Base-by-base conservation (phyloP, 2,888 invertebrate species). In the Diaphora mendica region DNA sequence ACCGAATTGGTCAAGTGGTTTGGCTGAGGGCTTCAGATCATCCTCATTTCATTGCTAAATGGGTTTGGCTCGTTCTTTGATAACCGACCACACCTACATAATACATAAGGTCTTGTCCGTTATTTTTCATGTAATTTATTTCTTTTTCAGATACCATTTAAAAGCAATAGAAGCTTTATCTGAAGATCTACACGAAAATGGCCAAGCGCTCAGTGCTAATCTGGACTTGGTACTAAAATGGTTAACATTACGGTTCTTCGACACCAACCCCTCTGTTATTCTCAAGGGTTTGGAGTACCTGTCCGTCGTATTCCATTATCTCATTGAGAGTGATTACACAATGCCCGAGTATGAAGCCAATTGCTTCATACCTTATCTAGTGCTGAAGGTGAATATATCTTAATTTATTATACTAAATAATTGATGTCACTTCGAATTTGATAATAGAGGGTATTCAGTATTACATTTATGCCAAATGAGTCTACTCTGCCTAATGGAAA, bases 261-360 rank as follows among this genome's bases (percentile, higher is more conserved):
- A 99, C 94, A 99, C 99, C 39, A 99, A 99, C 96, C 99, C 99
- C 17, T 99, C 99, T 26, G 99, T 99, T 59, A 96, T 99, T 77
- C 96, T 99, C 85, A 99, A 99, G 95, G 99, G 98, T n/a, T 95
- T 99, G 84, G 99, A 99, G 90, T 99, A 99, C 92, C 95, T 99
- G 20, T 97, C 97, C 78, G 93, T 96, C 30, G 98, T 99, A 75
- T 99, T 99, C 92, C 97, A 97, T 79, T 96, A 97, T 89, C 96
- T 99, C 48, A 97, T 97, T 68, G 97, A 98, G 64, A 96, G 97
- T 77, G 97, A 98, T 78, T 99, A 99, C 90, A 97, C 97, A 64
- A 97, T 99, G 96, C 96, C 97, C 1, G 99, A 99, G 87, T 97
- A 97, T 87, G 99, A 99, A 93, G 99, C 99, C 0, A 97, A 97